Evolutionary conservation across 2,113 vertebrate species (phyloP).

Genomic region (Brevimyrus niger): DNA sequence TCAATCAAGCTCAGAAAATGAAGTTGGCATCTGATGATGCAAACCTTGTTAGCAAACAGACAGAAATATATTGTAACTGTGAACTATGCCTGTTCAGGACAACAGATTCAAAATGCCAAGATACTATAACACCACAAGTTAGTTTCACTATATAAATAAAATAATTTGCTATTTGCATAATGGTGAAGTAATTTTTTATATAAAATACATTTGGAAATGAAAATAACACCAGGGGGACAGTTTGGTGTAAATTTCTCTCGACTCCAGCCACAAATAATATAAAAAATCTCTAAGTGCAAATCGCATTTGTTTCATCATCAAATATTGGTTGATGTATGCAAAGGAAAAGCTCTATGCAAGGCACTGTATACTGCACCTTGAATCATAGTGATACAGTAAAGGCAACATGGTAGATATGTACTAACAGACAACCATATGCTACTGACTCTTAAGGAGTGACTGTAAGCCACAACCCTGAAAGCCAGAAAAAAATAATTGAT

Average conservation of each 20-base stretch:
- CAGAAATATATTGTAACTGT: background rate
- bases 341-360: background rate
- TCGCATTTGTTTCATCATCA: background rate
- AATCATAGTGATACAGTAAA: background rate
- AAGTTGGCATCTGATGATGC: background rate
- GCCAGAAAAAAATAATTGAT: background rate
- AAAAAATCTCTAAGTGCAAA: background rate
- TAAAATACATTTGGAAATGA: background rate
- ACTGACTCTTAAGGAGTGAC: background rate
- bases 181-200: background rate
- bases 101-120: background rate
- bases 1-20: background rate
- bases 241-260: background rate
- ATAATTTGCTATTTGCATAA: background rate
- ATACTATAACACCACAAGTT: background rate
- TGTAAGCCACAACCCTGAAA: background rate
- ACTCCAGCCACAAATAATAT: background rate
- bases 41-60: background rate
- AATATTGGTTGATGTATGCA: background rate
- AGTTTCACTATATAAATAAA: background rate
- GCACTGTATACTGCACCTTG: background rate
- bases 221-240: background rate
- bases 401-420: background rate
- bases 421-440: background rate
- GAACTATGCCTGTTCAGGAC: background rate